Conservation (phyloP, 2,888 invertebrate genomes). For the Notodonta ziczac region DNA sequence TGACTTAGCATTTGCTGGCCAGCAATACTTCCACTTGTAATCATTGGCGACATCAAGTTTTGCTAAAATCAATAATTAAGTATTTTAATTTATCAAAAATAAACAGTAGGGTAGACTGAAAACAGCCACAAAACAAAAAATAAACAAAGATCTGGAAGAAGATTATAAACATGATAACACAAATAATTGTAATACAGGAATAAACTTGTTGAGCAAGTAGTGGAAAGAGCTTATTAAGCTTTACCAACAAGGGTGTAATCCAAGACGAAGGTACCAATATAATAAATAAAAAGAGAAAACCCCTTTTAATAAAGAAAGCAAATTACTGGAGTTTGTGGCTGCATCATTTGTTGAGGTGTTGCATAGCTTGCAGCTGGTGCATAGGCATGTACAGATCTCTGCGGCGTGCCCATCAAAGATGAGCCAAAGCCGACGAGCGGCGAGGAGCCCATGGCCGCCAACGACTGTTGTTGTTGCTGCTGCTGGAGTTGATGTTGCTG, state of each 20-base stretch:
- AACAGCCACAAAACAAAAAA: too few species aligned
- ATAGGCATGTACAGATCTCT: constrained; percentile 90
- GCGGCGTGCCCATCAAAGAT: constrained; percentile 87
- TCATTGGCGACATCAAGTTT: constrained; percentile 94
- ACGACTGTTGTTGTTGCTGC: constrained; percentile 81
- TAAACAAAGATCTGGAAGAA: too few species aligned
- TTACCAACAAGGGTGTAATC: too few species aligned
- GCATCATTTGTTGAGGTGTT: constrained; percentile 94
- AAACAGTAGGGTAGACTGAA: too few species aligned
- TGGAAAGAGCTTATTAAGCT: too few species aligned
- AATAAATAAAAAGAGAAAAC: too few species aligned
- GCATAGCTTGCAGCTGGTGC: constrained; percentile 90
- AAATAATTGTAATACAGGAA: too few species aligned
- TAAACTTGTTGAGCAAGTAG: too few species aligned
- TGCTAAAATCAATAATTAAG: constrained; percentile 80
- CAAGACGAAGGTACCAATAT: too few species aligned
- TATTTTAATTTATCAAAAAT: too few species aligned
- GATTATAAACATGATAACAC: too few species aligned
- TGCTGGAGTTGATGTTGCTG: constrained; percentile 90
- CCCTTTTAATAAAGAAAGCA: not conserved
- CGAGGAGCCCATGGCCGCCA: constrained; percentile 84
- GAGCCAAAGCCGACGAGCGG: constrained; percentile 86
- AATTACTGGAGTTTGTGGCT: constrained; percentile 94
- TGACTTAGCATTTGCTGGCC: constrained; percentile 87
- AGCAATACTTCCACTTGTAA: constrained; percentile 83